Evolutionary conservation across 2,888 invertebrate genomes (phyloP).

Genomic region (Labia minor): DNA sequence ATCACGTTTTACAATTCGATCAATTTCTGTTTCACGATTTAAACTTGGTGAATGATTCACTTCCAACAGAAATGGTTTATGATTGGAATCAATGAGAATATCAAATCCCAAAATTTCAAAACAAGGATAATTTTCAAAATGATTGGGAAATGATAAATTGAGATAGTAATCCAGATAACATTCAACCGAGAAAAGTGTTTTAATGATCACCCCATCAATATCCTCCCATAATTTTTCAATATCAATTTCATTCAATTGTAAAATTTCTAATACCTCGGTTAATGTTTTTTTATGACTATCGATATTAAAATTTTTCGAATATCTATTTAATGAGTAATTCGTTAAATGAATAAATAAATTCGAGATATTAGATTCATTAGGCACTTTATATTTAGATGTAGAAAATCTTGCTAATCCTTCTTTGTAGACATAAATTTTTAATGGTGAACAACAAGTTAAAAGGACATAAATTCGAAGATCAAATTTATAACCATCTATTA

Average conservation of each 20-base stretch:
- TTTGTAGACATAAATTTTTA: slow-evolving; percentile 88
- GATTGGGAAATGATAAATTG: background rate
- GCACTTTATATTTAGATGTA: slow-evolving; percentile 78
- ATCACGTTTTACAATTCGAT: background rate
- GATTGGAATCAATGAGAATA: slow-evolving; percentile 77
- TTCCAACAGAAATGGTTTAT: slow-evolving; percentile 93
- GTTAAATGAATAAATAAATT: slow-evolving; percentile 96
- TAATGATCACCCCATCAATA: background rate
- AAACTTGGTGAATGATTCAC: slow-evolving; percentile 74
- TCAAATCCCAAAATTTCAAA: slow-evolving; percentile 89
- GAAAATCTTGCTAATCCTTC: slow-evolving; percentile 93
- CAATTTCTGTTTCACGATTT: background rate
- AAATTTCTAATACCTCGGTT: background rate
- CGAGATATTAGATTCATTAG: slow-evolving; percentile 84
- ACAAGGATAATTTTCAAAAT: slow-evolving; percentile 29
- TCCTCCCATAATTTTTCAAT: background rate
- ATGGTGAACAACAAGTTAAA: slow-evolving; percentile 88
- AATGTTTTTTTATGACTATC: background rate
- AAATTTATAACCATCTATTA: slow-evolving; percentile 91
- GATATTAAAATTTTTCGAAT: background rate
- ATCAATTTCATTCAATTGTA: background rate
- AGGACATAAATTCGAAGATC: slow-evolving; percentile 90
- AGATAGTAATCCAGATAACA: slow-evolving; percentile 21
- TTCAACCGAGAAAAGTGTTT: slow-evolving; percentile 61
- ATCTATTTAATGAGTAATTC: slow-evolving; percentile 79